Evolutionary conservation across 1,140 invertebrate genomes (phyloP).

Genomic region (Hyles euphorbiae): DNA sequence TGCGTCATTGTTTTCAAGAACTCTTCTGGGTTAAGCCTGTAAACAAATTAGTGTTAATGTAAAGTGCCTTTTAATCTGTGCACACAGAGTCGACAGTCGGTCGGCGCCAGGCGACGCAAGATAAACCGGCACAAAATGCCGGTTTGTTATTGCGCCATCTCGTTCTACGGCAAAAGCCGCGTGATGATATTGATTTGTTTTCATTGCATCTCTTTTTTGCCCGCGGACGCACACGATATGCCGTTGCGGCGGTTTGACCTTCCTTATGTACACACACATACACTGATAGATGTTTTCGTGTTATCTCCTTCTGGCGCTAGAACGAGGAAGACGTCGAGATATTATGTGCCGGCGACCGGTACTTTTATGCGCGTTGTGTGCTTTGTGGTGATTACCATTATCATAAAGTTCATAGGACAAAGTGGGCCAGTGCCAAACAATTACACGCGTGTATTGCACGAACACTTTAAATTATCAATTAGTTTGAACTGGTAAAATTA

Average conservation of each 20-base stretch:
- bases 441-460: not conserved
- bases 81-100: slow-evolving; percentile 40
- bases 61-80: slow-evolving; percentile 22
- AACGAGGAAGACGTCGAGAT: slow-evolving; percentile 29
- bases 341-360: slow-evolving; percentile 17
- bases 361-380: slow-evolving; percentile 19
- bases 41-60: slow-evolving; percentile 19
- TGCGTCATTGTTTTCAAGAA: slow-evolving; percentile 24
- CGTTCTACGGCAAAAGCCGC: slow-evolving; percentile 52
- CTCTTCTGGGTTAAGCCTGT: slow-evolving; percentile 12
- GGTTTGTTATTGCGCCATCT: slow-evolving; percentile 68
- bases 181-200: slow-evolving; percentile 76
- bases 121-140: slow-evolving; percentile 54
- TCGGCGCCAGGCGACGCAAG: slow-evolving; percentile 25
- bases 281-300: slow-evolving; percentile 70
- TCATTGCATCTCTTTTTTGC: slow-evolving; percentile 67
- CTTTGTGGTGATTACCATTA: slow-evolving; percentile 11
- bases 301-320: slow-evolving; percentile 63
- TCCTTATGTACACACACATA: slow-evolving; percentile 52
- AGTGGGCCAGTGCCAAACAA: slow-evolving; percentile 8
- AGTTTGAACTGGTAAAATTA: no score
- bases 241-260: slow-evolving; percentile 59
- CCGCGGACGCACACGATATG: slow-evolving; percentile 35
- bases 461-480: no score
- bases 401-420: slow-evolving; percentile 8